Conservation (phyloP, 2,113 vertebrate genomes). For the Tichodroma muraria region DNA sequence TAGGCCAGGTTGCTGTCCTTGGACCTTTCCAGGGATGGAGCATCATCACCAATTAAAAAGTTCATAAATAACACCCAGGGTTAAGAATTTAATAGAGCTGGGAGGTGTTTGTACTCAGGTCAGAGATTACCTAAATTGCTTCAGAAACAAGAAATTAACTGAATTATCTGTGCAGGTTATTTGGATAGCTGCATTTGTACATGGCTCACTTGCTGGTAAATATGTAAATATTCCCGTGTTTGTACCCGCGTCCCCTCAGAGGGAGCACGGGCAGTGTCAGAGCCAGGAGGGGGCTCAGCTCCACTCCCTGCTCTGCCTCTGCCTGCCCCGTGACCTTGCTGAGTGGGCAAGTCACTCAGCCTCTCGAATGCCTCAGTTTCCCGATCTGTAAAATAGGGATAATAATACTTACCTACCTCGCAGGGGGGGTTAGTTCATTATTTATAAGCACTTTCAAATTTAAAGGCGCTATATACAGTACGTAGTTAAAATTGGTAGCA, state of each 20-base stretch:
- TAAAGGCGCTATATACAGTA: conserved; percentile 47
- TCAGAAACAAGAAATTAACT: background rate
- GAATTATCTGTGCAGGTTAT: background rate
- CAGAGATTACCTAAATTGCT: background rate
- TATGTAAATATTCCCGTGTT: background rate
- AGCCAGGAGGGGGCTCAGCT: background rate
- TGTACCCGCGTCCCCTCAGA: background rate
- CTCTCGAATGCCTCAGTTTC: conserved; percentile 46
- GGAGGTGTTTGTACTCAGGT: conserved; percentile 1
- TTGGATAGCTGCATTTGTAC: background rate
- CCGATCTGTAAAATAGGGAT: conserved; percentile 65
- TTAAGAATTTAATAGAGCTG: background rate
- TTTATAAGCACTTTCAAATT: conserved; percentile 36
- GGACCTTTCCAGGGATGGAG: background rate
- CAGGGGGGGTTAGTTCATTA: conserved; percentile 38
- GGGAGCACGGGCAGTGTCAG: background rate
- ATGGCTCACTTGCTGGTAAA: background rate
- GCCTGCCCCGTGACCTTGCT: conserved; percentile 28
- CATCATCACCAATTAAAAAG: background rate
- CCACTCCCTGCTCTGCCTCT: background rate
- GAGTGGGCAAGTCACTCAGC: conserved; percentile 55
- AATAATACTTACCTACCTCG: conserved; percentile 59
- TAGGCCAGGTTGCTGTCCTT: background rate
- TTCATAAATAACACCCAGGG: background rate
- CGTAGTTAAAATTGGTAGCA: background rate